These are phyloP conservation scores for Nymphicus hollandicus DNA, from an alignment of 2,113 vertebrate genomes.

Conservation along the genomic window DNA sequence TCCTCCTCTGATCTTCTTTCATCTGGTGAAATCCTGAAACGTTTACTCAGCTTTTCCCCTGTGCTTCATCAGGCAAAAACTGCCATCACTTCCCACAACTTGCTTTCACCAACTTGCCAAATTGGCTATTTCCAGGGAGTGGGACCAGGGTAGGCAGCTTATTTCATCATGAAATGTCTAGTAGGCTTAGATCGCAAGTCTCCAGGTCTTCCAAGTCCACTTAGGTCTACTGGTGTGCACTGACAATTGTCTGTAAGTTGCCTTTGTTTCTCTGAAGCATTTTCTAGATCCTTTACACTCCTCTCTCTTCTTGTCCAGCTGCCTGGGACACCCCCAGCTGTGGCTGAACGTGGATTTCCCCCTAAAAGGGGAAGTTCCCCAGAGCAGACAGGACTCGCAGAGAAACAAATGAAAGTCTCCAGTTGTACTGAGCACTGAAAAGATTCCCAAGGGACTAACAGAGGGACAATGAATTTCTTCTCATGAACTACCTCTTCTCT, in stretches of 20 bases:
- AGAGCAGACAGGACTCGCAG: not conserved
- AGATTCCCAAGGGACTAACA: not conserved
- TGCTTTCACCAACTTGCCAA: not conserved
- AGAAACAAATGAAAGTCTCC: not conserved
- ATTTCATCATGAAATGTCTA: not conserved
- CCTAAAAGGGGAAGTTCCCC: conserved; percentile 49
- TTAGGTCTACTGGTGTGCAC: not conserved
- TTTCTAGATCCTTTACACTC: not conserved
- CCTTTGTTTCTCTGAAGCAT: not conserved
- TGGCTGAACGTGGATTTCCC: conserved; percentile 53
- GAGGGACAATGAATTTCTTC: not conserved
- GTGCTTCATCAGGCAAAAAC: not conserved
- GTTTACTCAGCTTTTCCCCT: not conserved
- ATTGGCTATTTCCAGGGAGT: not conserved
- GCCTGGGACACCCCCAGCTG: conserved; percentile 33
- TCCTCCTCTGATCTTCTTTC: not conserved
- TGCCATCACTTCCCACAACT: not conserved
- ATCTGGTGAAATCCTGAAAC: not conserved
- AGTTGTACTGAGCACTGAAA: not conserved
- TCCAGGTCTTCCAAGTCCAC: not conserved
- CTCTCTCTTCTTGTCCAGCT: conserved; percentile 7
- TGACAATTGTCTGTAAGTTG: not conserved
- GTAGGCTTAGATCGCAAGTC: not conserved
- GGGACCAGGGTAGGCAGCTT: not conserved
- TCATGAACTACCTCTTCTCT: not conserved